Evolutionary conservation across 2,888 invertebrate genomes (phyloP), one percentile per base, ranked within the genome.

Genomic region (Lymantria dispar): DNA sequence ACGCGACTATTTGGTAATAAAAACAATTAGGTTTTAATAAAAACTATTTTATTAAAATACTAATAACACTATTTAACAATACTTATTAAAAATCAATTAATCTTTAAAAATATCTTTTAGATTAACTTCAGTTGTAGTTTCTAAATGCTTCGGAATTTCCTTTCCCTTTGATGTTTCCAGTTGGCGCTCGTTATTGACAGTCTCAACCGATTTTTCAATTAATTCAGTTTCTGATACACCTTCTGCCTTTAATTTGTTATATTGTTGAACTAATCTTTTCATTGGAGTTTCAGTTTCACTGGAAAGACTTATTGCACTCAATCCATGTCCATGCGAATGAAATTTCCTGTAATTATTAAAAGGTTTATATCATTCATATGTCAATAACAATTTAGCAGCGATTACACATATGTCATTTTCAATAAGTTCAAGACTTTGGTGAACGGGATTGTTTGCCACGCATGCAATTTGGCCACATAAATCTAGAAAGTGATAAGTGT

Each of bases 211-310:
- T 63, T 87, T 87, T 41, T 87, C 81, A 45, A 88, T 68, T n/a
- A 91, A 65, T 48, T 94, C 92, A n/a, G 90, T 87, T 62, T 92
- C 90, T 31, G 92, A 72, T 1, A 92, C 76, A 0, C 92, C 93
- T 69, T 92, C 92, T 0, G 79, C 71, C 74, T 93, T 89, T 9
- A 95, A 69, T 54, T 92, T 89, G 40, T 93, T 84, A 66, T 95
- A 95, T 55, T 93, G 92, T 37, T 92, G 82, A 11, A 96, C 83
- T 62, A 95, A 94, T 62, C 85, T 90, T 70, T 94, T 95, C 0
- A 92, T 92, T 58, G 91, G 88, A 31, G 92, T 93, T 73, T 78
- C 92, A n/a, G 85, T 79, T 62, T 75, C 79, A 64, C 89, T 93
- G 0, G 85, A 75, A 68, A 95, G 80, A 65, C 93, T 94, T 0